A percentile compares a stretch with the other conserved stretches of the same genome.
phyloP scores from a whole-genome alignment of 2,797 vertebrate genomes.

The Brachyalestes nurse region DNA sequence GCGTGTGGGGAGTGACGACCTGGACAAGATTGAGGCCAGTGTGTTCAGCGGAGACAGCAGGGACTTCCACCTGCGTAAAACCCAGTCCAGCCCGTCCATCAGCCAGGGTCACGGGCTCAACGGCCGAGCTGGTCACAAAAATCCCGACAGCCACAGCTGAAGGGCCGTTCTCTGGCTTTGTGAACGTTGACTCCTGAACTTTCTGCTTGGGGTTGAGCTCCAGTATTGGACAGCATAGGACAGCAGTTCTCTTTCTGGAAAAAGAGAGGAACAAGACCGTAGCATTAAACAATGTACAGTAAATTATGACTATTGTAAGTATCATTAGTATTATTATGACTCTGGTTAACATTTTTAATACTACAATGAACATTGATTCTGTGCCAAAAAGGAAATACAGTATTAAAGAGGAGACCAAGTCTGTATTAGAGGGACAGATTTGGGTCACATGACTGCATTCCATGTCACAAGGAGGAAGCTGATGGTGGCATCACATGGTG shows the following conservation, averaged over 20 bases:
- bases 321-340: conserved; percentile 72
- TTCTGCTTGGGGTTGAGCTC: neutral
- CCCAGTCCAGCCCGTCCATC: conserved; percentile 92
- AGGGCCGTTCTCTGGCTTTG: conserved; percentile 27
- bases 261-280: conserved; percentile 53
- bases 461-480: conserved; percentile 6
- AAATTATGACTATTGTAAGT: conserved; percentile 68
- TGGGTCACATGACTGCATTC: conserved; percentile 21
- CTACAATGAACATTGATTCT: conserved; percentile 49
- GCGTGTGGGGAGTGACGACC: conserved; percentile 87
- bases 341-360: conserved; percentile 49
- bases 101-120: conserved; percentile 86
- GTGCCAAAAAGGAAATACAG: conserved; percentile 58
- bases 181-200: conserved; percentile 33
- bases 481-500: conserved; percentile 20
- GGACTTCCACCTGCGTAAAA: conserved; percentile 88
- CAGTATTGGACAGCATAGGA: neutral
- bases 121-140: conserved; percentile 74
- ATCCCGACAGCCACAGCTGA: conserved; percentile 68
- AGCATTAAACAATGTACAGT: conserved; percentile 72
- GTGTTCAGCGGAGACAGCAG: conserved; percentile 82
- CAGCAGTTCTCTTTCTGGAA: conserved; percentile 24
- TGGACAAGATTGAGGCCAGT: conserved; percentile 92
- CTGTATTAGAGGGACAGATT: conserved; percentile 35
- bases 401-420: conserved; percentile 44